A percentile compares a stretch with the other conserved stretches of the same genome.
Conservation (phyloP, 1,140 invertebrate genomes). For the Bombus superbus region DNA sequence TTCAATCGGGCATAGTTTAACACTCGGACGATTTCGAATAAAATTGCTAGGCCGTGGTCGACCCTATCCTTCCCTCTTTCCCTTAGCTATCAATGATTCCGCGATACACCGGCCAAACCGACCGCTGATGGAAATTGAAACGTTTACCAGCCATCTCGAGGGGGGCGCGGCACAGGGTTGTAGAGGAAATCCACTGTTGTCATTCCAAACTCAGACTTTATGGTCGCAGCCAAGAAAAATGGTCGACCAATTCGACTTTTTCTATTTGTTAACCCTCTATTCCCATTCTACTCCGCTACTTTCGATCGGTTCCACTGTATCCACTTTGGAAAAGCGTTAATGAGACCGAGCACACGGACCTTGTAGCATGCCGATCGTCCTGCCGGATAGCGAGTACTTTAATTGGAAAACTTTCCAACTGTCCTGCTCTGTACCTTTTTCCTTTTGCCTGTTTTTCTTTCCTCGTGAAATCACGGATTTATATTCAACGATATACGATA, state of each 20-base stretch:
- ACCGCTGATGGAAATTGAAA: conserved; percentile 57
- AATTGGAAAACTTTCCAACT: conserved; percentile 69
- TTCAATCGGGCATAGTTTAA: conserved; percentile 72
- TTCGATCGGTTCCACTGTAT: conserved; percentile 53
- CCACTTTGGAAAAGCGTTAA: conserved; percentile 68
- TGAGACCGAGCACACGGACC: conserved; percentile 63
- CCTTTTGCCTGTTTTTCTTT: conserved; percentile 18
- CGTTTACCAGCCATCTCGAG: conserved; percentile 52
- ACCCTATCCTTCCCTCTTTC: conserved; percentile 32
- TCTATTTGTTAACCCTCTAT: not conserved
- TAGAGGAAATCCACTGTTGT: conserved; percentile 40
- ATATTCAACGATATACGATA: conserved; percentile 41
- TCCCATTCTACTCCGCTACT: not conserved
- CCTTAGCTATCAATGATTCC: conserved; percentile 48
- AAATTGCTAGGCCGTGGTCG: conserved; percentile 62
- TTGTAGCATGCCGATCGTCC: conserved; percentile 54
- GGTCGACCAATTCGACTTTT: conserved; percentile 22
- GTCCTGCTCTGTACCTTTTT: conserved; percentile 41
- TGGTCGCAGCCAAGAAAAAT: conserved; percentile 64
- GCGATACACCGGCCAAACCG: conserved; percentile 47
- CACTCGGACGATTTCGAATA: conserved; percentile 70
- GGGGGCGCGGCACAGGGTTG: not conserved
- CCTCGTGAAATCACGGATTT: conserved; percentile 58
- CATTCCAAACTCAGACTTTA: conserved; percentile 58
- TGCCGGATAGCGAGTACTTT: conserved; percentile 63